Evolutionary conservation across 2,113 vertebrate species (phyloP).

Genomic region (Phoenicopterus ruber): DNA sequence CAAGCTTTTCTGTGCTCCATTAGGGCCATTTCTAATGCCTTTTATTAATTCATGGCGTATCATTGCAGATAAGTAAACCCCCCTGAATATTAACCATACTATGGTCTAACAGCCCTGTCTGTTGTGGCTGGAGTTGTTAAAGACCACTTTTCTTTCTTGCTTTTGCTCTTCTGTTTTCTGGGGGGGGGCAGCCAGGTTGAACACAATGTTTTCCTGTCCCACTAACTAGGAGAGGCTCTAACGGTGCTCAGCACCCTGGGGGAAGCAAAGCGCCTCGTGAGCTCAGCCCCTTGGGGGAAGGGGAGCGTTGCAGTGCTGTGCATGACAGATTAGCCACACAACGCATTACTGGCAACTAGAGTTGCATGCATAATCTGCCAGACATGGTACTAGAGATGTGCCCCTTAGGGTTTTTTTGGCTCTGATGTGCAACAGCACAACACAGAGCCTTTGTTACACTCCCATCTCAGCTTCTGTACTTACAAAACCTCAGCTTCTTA

Average conservation of each 20-base stretch:
- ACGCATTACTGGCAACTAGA: conserved; percentile 29
- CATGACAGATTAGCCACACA: conserved; percentile 53
- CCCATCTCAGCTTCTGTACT: conserved; percentile 27
- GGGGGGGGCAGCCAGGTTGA: background rate
- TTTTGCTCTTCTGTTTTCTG: background rate
- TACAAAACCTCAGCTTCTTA: conserved; percentile 31
- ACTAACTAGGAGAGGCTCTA: background rate
- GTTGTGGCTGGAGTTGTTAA: background rate
- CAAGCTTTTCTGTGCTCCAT: background rate
- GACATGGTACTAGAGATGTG: conserved; percentile 50
- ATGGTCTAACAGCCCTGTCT: background rate
- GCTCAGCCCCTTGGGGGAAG: background rate
- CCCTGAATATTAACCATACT: background rate
- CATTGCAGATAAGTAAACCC: background rate
- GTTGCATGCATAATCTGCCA: conserved; percentile 60
- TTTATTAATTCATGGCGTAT: background rate
- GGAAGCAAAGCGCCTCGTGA: background rate
- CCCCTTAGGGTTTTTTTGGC: conserved; percentile 49
- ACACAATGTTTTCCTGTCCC: background rate
- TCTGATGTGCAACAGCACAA: conserved; percentile 45
- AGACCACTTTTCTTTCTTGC: background rate
- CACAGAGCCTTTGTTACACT: conserved; percentile 59
- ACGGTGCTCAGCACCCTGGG: background rate
- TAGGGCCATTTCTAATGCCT: background rate
- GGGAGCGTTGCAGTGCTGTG: background rate